A percentile compares a stretch with the other conserved stretches of the same genome.
Conservation (phyloP, 2,888 invertebrate genomes). For the Orthosia incerta region DNA sequence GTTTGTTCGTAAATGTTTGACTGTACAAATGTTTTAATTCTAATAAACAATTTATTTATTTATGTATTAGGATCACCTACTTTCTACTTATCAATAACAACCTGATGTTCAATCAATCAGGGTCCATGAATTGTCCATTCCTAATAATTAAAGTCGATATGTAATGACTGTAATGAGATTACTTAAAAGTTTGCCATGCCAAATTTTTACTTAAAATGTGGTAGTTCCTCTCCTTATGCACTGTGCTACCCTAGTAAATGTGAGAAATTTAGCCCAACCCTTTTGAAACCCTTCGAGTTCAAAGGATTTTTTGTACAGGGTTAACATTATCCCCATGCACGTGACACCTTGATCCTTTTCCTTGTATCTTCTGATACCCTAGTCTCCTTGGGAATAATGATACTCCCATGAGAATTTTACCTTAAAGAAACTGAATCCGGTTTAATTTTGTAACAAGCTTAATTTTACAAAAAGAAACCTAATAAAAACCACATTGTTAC, state of each 20-base stretch:
- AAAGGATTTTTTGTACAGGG: conserved; percentile 8
- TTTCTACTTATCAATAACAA: not conserved
- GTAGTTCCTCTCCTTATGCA: not conserved
- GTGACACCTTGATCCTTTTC: conserved; percentile 17
- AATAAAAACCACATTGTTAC: no score
- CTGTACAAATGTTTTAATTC: no score
- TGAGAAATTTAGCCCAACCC: conserved; percentile 41
- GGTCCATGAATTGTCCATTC: no score
- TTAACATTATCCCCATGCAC: conserved; percentile 11
- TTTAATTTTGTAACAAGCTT: not conserved
- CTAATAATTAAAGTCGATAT: no score
- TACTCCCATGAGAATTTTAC: conserved; percentile 5
- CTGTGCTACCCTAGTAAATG: conserved; percentile 42
- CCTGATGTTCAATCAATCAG: no score
- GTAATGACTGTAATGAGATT: no score
- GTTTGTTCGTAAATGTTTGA: no score
- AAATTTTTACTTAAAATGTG: not conserved
- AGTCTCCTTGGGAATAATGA: conserved; percentile 29
- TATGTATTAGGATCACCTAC: not conserved
- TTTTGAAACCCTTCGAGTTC: conserved; percentile 8
- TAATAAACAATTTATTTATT: no score
- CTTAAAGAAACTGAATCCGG: not conserved
- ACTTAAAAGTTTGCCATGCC: no score
- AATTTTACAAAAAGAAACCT: not conserved
- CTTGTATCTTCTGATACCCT: conserved; percentile 34